Percentiles rank a stretch among this genome's conserved stretches.
phyloP scores from a whole-genome alignment of 2,113 vertebrate species.

The Cranoglanis bouderius region DNA sequence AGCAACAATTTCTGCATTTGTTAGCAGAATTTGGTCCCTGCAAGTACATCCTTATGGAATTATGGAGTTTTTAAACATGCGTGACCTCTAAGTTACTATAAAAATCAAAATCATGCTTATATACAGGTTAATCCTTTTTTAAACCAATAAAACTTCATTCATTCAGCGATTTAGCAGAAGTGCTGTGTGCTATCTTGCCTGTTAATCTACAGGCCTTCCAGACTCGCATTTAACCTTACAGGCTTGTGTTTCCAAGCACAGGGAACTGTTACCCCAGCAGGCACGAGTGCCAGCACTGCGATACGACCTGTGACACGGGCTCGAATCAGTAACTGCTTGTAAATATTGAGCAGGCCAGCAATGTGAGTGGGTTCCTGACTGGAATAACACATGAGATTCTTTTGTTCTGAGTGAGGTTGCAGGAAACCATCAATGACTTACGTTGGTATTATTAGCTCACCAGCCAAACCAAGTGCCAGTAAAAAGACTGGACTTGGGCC shows the following conservation, averaged over 20 bases:
- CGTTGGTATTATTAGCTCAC: not conserved
- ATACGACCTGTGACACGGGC: not conserved
- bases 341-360: slow-evolving; percentile 26
- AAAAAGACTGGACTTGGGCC: not conserved
- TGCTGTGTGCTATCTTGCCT: slow-evolving; percentile 5
- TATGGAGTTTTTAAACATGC: not conserved
- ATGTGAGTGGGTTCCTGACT: not conserved
- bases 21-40: not conserved
- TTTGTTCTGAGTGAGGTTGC: not conserved
- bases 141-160: not conserved
- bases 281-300: slow-evolving; percentile 8
- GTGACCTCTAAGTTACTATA: not conserved
- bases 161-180: slow-evolving; percentile 1
- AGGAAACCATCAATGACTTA: not conserved
- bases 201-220: not conserved
- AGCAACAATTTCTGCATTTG: not conserved
- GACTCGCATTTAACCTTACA: slow-evolving; percentile 1
- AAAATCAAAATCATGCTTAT: not conserved
- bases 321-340: slow-evolving; percentile 27
- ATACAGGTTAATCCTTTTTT: not conserved
- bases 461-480: not conserved
- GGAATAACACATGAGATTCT: slow-evolving; percentile 16
- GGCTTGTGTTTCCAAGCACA: slow-evolving; percentile 26
- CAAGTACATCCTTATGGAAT: not conserved
- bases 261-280: slow-evolving; percentile 10